Evolutionary conservation across 2,113 vertebrate species (phyloP).

Genomic region (Mormyrus iriodes): DNA sequence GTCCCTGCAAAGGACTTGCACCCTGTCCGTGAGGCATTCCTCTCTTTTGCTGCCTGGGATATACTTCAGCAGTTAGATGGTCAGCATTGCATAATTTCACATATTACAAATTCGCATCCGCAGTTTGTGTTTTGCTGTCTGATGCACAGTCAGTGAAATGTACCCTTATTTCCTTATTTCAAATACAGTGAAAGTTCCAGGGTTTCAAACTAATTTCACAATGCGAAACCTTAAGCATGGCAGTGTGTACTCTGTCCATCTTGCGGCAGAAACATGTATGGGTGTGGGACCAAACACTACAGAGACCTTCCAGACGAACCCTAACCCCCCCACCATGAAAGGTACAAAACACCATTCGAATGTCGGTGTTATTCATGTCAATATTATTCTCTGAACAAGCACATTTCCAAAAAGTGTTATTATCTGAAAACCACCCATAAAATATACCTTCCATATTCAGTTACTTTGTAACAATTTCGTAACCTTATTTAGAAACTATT

Average conservation of each 20-base stretch:
- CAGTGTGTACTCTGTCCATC: slow-evolving; percentile 41
- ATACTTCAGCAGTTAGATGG: not conserved
- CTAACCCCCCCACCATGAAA: not conserved
- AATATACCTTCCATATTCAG: not conserved
- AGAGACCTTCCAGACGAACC: slow-evolving; percentile 15
- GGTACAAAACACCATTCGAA: not conserved
- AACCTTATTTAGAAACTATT: not conserved
- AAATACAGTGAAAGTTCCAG: slow-evolving; percentile 42
- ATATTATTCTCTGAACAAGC: not conserved
- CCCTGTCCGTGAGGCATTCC: not conserved
- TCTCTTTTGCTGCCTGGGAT: not conserved
- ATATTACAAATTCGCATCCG: not conserved
- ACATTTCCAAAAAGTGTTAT: not conserved
- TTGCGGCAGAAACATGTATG: slow-evolving; percentile 40
- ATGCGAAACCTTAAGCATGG: slow-evolving; percentile 40
- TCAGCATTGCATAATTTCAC: not conserved
- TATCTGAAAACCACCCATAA: not conserved
- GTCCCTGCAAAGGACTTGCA: not conserved
- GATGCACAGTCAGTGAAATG: not conserved
- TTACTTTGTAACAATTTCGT: not conserved
- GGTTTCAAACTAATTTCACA: slow-evolving; percentile 15
- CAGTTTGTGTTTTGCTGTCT: not conserved
- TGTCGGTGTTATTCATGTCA: not conserved
- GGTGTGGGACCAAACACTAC: slow-evolving; percentile 42
- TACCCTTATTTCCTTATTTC: not conserved